Evolutionary conservation across 2,797 vertebrate species (phyloP), one percentile per base, ranked within the genome.

Genomic region (Melanotaenia trifasciata): DNA sequence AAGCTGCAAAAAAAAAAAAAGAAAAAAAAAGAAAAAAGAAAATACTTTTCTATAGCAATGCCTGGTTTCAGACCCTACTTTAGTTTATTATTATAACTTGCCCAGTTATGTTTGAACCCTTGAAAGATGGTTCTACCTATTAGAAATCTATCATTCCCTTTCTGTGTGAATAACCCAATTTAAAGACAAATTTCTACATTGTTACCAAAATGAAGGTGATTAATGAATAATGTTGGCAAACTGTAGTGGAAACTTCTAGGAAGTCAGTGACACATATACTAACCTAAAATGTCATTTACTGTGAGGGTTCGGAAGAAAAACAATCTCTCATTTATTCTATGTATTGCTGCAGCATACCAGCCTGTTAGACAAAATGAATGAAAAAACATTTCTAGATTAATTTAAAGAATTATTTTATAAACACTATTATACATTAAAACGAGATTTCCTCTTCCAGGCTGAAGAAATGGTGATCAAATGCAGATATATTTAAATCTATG

Each of bases 211-310:
- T 36, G 0, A 14, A 81, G 66, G 69, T 85, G 78, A 90, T 91
- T 84, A 84, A 89, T 90, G 87, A 85, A 86, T 87, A 86, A 92
- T 87, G 81, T 72, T 86, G 87, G 87, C 81, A 64, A 72, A 84
- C 80, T 73, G 65, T 1, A 28, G 71, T 40, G 60, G 53, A 86
- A 75, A 70, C 79, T 90, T 89, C 82, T 84, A 85, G 84, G 90
- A 90, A 92, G 84, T 90, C 78, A 58, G 51, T 85, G 82, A 83
- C 80, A 83, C 76, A 80, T 70, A 82, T 62, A 82, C 72, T 84
- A 86, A 83, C 63, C 76, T 69, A 67, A 84, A 50, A 38, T 62
- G 50, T 80, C 71, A 35, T 78, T 78, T 58, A 33, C 62, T 53
- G 45, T 30, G 58, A 72, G 66, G 26, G 67, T 70, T 79, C 50